A percentile compares a stretch with the other conserved stretches of the same genome.
Evolutionary conservation across 2,888 invertebrate species (phyloP).

Genomic region (Lydus trimaculatus): DNA sequence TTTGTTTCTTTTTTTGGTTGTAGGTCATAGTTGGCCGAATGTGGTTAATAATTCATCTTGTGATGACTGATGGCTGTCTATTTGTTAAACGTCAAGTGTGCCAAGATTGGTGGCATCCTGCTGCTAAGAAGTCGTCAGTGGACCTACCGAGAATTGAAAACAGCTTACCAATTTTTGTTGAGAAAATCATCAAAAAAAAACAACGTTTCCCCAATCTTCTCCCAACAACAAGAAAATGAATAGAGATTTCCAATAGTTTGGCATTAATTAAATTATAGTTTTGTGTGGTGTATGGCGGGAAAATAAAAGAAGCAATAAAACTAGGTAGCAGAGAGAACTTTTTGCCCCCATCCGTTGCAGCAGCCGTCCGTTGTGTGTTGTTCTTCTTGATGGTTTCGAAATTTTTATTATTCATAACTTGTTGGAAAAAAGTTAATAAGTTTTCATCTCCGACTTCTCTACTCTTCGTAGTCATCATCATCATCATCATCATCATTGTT

Average conservation of each 20-base stretch:
- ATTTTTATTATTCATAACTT: slow-evolving; percentile 21
- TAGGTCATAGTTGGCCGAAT: not conserved
- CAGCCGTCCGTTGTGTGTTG: not conserved
- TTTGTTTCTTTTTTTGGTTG: not conserved
- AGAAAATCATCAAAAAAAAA: no score
- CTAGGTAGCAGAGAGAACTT: not conserved
- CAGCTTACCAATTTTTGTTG: not conserved
- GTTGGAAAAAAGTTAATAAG: slow-evolving; percentile 7
- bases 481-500: not conserved
- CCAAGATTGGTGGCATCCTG: slow-evolving; percentile 57
- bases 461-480: not conserved
- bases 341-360: not conserved
- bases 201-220: no score
- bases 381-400: not conserved
- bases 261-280: no score
- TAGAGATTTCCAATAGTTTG: no score
- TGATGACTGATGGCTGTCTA: slow-evolving; percentile 59
- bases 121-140: slow-evolving; percentile 56
- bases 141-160: slow-evolving; percentile 46
- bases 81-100: slow-evolving; percentile 59
- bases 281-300: no score
- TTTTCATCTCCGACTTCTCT: not conserved
- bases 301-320: not conserved
- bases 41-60: slow-evolving; percentile 50
- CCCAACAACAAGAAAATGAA: no score